These are phyloP conservation scores for Desmodus rotundus DNA, from an alignment of 2,113 vertebrate genomes.

Conservation along the genomic window DNA sequence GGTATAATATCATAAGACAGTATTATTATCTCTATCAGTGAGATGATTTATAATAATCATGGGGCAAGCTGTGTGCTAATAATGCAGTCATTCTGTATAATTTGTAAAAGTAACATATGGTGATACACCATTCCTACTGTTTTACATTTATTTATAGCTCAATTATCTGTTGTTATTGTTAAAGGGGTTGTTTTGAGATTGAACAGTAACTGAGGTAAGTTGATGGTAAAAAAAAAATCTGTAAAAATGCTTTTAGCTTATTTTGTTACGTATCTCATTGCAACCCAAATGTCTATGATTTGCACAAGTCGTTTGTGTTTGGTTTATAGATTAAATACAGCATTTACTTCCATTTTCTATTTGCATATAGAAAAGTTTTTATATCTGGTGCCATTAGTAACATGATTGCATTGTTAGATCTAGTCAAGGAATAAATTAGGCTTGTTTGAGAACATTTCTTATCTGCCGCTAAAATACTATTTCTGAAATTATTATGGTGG, in stretches of 20 bases:
- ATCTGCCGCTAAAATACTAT: neutral
- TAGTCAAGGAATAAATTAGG: slow-evolving; percentile 48
- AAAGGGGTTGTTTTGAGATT: slow-evolving; percentile 49
- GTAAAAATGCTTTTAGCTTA: neutral
- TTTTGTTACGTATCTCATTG: neutral
- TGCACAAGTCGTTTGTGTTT: neutral
- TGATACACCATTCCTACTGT: neutral
- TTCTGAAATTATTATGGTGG: slow-evolving; percentile 6
- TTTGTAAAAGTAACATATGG: slow-evolving; percentile 21
- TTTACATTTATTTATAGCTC: slow-evolving; percentile 55
- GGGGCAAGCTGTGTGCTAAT: slow-evolving; percentile 31
- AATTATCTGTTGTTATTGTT: slow-evolving; percentile 47
- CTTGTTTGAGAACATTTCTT: slow-evolving; percentile 40
- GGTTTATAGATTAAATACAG: slow-evolving; percentile 16
- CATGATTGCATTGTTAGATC: neutral
- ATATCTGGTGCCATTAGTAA: slow-evolving; percentile 13
- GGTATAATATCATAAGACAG: slow-evolving; percentile 47
- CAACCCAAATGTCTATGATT: neutral
- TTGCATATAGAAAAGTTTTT: neutral
- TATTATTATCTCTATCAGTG: slow-evolving; percentile 44
- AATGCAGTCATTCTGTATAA: neutral
- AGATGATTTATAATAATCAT: slow-evolving; percentile 61
- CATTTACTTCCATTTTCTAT: slow-evolving; percentile 43
- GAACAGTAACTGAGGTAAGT: slow-evolving; percentile 27
- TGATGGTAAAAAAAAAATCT: neutral